phyloP scores from a whole-genome alignment of 2,888 invertebrate genomes.

The Gerris lacustris region DNA sequence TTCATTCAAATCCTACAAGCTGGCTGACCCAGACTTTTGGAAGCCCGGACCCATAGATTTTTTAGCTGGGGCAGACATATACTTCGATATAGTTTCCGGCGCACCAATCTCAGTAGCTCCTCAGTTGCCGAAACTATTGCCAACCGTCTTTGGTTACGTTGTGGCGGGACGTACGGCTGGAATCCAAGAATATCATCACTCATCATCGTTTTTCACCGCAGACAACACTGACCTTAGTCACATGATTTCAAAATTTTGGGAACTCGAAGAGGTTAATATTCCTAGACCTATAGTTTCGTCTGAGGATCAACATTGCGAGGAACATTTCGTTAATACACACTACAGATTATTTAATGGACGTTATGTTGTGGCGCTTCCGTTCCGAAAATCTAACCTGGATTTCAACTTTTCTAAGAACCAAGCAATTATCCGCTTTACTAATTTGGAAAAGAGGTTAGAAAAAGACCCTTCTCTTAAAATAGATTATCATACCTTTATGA shows the following conservation, averaged over 20 bases:
- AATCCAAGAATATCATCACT: neutral
- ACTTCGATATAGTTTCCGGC: slow-evolving; percentile 4
- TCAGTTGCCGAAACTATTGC: slow-evolving; percentile 7
- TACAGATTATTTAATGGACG: neutral
- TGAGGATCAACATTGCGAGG: neutral
- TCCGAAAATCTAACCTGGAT: neutral
- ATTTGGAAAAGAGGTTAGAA: neutral
- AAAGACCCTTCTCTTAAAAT: neutral
- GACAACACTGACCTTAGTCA: neutral
- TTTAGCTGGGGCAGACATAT: slow-evolving; percentile 9
- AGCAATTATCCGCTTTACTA: neutral
- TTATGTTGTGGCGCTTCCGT: neutral
- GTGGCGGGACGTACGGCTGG: neutral
- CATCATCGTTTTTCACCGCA: neutral
- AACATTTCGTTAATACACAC: neutral
- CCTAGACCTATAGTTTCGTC: neutral
- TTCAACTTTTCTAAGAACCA: neutral
- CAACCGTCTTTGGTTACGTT: slow-evolving; percentile 11
- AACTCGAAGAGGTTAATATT: neutral
- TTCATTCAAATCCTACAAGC: neutral
- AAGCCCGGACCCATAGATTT: slow-evolving; percentile 10
- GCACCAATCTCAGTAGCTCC: neutral
- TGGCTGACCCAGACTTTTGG: slow-evolving; percentile 12
- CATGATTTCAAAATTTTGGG: neutral
- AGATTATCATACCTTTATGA: slow-evolving; percentile 1